phyloP scores from a whole-genome alignment of 92 coral and sea anemone species.

The Paragorgia papillata region DNA sequence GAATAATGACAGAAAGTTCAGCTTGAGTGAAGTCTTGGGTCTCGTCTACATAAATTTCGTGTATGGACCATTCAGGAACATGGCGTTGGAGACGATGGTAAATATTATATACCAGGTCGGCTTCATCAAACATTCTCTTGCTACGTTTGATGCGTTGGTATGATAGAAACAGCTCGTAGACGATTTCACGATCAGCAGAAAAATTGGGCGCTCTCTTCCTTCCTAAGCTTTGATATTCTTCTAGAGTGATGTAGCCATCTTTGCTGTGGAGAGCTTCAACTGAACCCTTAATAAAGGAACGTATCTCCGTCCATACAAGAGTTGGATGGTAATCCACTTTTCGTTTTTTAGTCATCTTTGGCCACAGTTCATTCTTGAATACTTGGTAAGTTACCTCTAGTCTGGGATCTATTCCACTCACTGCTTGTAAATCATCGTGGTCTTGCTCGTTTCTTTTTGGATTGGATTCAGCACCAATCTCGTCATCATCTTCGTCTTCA shows the following conservation, averaged over 20 bases:
- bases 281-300: conserved; percentile 95
- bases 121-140: conserved; percentile 86
- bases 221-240: conserved; percentile 79
- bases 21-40: conserved; percentile 99
- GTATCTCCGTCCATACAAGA: conserved; percentile 95
- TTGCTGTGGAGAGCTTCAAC: conserved; percentile 76
- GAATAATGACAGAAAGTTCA: conserved; percentile 86
- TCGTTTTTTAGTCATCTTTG: conserved; percentile 71
- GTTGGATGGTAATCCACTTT: conserved; percentile 85
- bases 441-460: conserved; percentile 9
- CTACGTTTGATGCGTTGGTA: conserved; percentile 67
- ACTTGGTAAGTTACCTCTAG: conserved; percentile 88
- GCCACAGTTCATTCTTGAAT: conserved; percentile 86
- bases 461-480: conserved; percentile 56
- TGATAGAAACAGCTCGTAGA: conserved; percentile 67
- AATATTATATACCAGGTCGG: conserved; percentile 80
- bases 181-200: conserved; percentile 75
- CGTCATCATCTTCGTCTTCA: conserved; percentile 70
- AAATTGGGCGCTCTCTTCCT: conserved; percentile 90
- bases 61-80: conserved; percentile 86
- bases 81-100: conserved; percentile 73
- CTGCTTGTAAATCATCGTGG: conserved; percentile 2
- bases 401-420: conserved; percentile 59
- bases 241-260: conserved; percentile 64
- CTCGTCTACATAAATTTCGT: conserved; percentile 90